A percentile compares a stretch with the other conserved stretches of the same genome.
Conservation (phyloP, 2,113 vertebrate genomes). For the Ceuthmochares aereus region DNA sequence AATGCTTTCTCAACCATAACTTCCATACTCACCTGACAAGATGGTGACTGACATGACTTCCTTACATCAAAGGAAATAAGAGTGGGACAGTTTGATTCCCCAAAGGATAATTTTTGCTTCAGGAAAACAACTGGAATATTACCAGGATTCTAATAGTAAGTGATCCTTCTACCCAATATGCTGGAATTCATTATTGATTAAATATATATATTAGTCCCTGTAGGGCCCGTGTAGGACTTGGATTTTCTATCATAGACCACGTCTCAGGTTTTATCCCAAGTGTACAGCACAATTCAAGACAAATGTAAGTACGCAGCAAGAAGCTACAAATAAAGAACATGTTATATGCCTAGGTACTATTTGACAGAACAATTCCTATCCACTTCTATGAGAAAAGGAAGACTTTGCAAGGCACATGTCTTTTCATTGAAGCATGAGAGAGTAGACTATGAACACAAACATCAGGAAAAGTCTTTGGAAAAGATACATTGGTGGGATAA, state of each 20-base stretch:
- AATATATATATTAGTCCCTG: fast-evolving
- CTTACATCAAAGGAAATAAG: not conserved
- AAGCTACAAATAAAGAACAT: not conserved
- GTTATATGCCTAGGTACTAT: not conserved
- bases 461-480: not conserved
- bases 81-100: fast-evolving
- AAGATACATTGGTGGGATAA: slow-evolving; percentile 19
- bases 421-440: not conserved
- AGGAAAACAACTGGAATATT: not conserved
- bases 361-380: not conserved
- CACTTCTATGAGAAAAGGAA: not conserved
- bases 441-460: not conserved
- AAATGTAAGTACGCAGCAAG: not conserved
- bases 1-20: not conserved
- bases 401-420: not conserved
- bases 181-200: not conserved
- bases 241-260: fast-evolving
- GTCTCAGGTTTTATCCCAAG: not conserved
- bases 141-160: not conserved
- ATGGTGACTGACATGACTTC: not conserved
- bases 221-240: not conserved
- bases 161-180: not conserved
- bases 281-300: not conserved
- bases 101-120: not conserved
- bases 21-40: not conserved